A percentile compares a stretch with the other conserved stretches of the same genome.
Conservation (phyloP, 2,888 invertebrate species). For the Tineola bisselliella region DNA sequence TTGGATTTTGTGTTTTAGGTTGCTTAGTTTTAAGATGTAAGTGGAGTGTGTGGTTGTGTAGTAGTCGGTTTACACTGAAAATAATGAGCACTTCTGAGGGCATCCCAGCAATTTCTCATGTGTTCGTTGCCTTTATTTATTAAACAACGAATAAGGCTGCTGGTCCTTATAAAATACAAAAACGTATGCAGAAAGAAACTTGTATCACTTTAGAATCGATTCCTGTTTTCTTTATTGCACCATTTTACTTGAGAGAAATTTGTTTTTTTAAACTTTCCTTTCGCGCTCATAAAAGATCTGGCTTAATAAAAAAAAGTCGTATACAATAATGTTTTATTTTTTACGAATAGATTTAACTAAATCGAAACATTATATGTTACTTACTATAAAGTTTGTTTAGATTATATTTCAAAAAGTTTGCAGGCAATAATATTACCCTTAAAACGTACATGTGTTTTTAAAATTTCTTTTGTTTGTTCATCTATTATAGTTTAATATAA, state of each 20-base stretch:
- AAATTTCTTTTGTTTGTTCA: too few species aligned
- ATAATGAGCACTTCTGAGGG: constrained; percentile 58
- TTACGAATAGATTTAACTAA: too few species aligned
- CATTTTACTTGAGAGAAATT: neutral
- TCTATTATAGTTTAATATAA: too few species aligned
- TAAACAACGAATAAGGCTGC: constrained; percentile 49
- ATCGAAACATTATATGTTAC: too few species aligned
- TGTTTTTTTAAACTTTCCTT: neutral
- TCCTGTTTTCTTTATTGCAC: neutral
- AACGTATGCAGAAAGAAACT: constrained; percentile 23
- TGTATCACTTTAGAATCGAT: constrained; percentile 15
- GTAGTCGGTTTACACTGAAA: constrained; percentile 44
- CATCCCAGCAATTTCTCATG: constrained; percentile 58
- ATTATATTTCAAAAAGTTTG: too few species aligned
- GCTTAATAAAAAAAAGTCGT: too few species aligned
- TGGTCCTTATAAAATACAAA: constrained; percentile 28
- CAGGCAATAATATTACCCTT: too few species aligned
- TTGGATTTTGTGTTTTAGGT: constrained; percentile 25
- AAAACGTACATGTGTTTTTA: too few species aligned
- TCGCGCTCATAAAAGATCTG: neutral
- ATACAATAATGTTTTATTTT: too few species aligned
- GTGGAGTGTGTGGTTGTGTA: constrained; percentile 19
- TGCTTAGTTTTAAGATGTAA: constrained; percentile 22
- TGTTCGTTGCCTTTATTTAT: constrained; percentile 57
- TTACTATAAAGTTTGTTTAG: too few species aligned